Base-by-base conservation (phyloP, 2,888 invertebrate species). In the Chrysomela aeneicollis region DNA sequence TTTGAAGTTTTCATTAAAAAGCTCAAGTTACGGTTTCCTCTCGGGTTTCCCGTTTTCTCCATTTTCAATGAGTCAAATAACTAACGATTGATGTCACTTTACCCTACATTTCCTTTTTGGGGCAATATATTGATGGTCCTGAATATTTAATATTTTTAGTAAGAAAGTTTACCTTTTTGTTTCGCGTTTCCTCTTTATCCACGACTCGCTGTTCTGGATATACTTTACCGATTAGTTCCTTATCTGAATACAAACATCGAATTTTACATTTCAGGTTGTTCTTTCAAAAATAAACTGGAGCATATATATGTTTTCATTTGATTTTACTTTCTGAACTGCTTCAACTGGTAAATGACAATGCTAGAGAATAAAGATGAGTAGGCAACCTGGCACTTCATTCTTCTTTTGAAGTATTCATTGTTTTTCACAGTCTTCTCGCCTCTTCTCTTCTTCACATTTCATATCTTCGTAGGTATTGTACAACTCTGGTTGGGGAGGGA, bases 391-490 rank as follows among this genome's bases (percentile, higher is more conserved):
- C 18, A 42, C 18, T 53, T 21, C 17, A 18, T 54, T 66, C 49
- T 42, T 54, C 52, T 35, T n/a, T n/a, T n/a, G n/a, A n/a, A n/a
- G 2, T n/a, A 52, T 35, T 32, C 17, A 22, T 54, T 68, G 47
- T 35, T 54, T 51, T 52, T 67, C 61, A 42, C 69, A 68, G 18
- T 66, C 61, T 32, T 52, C 17, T 66, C 49, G 57, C 22, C 61
- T 19, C 55, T 63, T 59, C 49, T 69, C 52, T 47, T 71, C 64
- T 52, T 30, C 66, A 32, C 53, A 65, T 42, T 69, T 69, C 79
- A 81, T 81, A 12, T 75, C 75, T 63, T 76, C 71, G 59, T 79
- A 80, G n/a, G 75, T 59, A 9, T 73, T 59, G 47, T 78, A 75
- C 52, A 81, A 67, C 55, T 79, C 77, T 42, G 71, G 71, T 50